Conservation (phyloP, 2,888 invertebrate species). For the Nemotelus nigrinus region DNA sequence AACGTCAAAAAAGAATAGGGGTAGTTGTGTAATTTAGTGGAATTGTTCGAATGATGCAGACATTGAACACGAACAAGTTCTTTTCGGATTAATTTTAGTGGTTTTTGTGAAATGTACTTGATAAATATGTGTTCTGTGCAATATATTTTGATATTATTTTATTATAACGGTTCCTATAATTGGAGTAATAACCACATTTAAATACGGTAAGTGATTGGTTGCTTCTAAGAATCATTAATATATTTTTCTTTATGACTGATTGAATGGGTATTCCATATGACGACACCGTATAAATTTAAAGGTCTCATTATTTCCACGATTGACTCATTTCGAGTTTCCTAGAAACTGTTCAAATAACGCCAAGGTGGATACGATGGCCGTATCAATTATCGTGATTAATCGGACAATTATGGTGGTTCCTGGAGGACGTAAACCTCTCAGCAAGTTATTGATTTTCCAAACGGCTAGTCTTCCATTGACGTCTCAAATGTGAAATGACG, state of each 20-base stretch:
- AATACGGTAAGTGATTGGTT: slow-evolving; percentile 26
- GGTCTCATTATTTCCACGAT: too few species aligned
- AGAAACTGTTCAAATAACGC: not conserved
- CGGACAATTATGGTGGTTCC: not conserved
- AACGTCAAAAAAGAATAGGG: slow-evolving; percentile 20
- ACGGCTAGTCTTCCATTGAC: not conserved
- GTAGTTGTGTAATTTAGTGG: slow-evolving; percentile 39
- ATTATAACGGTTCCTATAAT: slow-evolving; percentile 65
- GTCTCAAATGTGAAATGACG: slow-evolving; percentile 7
- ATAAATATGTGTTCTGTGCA: slow-evolving; percentile 62
- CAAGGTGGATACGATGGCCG: not conserved
- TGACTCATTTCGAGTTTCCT: not conserved
- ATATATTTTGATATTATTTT: slow-evolving; percentile 65
- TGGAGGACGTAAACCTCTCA: slow-evolving; percentile 34
- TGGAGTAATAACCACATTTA: slow-evolving; percentile 58
- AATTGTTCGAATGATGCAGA: slow-evolving; percentile 30
- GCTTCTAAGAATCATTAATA: not conserved
- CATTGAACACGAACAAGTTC: not conserved
- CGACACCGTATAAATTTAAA: too few species aligned
- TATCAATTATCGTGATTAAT: not conserved
- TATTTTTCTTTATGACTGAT: not conserved
- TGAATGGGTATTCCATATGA: too few species aligned
- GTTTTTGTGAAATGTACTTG: slow-evolving; percentile 32
- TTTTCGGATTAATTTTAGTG: slow-evolving; percentile 14
- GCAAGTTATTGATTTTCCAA: slow-evolving; percentile 35